A percentile compares a stretch with the other conserved stretches of the same genome.
Conservation (phyloP, 2,113 vertebrate species). For the Axis porcinus region DNA sequence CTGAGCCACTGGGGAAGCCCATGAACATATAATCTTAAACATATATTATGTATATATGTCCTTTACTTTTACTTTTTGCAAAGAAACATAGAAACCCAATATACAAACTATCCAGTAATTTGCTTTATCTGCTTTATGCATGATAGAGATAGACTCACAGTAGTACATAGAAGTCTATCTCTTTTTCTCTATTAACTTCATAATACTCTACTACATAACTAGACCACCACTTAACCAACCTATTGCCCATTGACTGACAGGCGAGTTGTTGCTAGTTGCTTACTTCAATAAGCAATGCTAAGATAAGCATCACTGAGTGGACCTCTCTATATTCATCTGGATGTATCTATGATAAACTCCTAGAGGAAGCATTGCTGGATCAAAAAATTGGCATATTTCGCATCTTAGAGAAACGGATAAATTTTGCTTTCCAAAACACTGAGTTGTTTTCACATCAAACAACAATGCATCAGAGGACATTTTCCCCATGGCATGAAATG, state of each 20-base stretch:
- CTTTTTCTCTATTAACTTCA: not conserved
- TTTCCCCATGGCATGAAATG: not conserved
- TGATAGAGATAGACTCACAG: not conserved
- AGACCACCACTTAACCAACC: too few species aligned
- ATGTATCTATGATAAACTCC: not conserved
- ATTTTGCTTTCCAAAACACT: not conserved
- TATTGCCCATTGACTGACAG: accelerated
- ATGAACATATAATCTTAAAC: not conserved
- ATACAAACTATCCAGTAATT: not conserved
- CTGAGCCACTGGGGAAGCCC: not conserved
- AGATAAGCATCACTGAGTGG: too few species aligned
- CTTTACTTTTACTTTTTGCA: not conserved
- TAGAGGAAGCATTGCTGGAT: not conserved
- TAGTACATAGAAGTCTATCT: accelerated
- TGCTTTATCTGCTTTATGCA: not conserved
- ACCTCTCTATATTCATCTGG: not conserved
- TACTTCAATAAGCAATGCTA: not conserved
- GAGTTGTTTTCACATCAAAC: not conserved
- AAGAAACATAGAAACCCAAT: not conserved
- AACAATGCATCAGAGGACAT: not conserved
- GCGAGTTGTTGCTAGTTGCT: not conserved
- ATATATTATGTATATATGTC: too few species aligned
- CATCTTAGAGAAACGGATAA: not conserved
- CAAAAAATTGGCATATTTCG: not conserved
- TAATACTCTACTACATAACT: not conserved